A percentile compares a stretch with the other conserved stretches of the same genome.
phyloP scores from a whole-genome alignment of 2,797 vertebrate species.

The Smutsia temminckii region DNA sequence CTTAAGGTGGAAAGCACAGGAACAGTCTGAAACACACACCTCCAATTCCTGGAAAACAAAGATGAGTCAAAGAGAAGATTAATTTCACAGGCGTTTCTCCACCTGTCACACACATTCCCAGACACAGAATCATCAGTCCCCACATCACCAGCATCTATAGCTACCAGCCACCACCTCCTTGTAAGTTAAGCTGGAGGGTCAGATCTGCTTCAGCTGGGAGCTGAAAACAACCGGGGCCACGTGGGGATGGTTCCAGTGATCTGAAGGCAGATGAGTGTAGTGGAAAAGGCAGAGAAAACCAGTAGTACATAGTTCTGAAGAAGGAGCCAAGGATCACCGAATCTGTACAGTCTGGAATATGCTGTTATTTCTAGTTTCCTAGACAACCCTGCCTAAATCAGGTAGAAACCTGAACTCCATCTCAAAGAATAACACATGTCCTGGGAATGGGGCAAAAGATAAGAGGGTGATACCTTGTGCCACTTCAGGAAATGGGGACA shows the following conservation, averaged over 20 bases:
- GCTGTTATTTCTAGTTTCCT: slow-evolving; percentile 56
- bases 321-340: background rate
- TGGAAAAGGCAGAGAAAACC: background rate
- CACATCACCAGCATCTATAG: background rate
- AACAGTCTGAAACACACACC: slow-evolving; percentile 46
- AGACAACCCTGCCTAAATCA: slow-evolving; percentile 55
- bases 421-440: background rate
- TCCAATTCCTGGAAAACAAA: slow-evolving; percentile 72
- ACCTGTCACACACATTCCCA: slow-evolving; percentile 36
- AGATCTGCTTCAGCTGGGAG: background rate
- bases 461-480: background rate
- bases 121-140: slow-evolving; percentile 32
- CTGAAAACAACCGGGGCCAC: background rate
- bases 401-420: slow-evolving; percentile 36
- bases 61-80: slow-evolving; percentile 55
- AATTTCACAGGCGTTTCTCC: background rate
- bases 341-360: background rate
- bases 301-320: background rate
- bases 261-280: background rate
- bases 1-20: slow-evolving; percentile 35
- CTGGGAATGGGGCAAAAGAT: background rate
- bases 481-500: background rate
- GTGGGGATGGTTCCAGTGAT: background rate
- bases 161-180: background rate
- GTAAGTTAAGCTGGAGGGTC: background rate